A percentile compares a stretch with the other conserved stretches of the same genome.
phyloP scores from a whole-genome alignment of 2,113 vertebrate genomes.

The Gambusia holbrooki region DNA sequence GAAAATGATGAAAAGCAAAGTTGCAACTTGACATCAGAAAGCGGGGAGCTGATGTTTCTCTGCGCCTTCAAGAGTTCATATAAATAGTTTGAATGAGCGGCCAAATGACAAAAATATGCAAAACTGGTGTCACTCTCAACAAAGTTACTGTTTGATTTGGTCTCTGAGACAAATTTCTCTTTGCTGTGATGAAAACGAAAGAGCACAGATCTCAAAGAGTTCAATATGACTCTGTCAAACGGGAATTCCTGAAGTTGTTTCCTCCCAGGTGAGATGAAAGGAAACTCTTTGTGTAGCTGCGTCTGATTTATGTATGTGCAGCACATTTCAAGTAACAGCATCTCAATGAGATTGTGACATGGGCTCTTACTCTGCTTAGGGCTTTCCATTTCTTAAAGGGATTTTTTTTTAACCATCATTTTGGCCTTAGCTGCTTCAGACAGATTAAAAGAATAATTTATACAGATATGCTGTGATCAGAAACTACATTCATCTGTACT shows the following conservation, averaged over 20 bases:
- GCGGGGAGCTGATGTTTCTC: neutral
- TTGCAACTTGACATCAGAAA: neutral
- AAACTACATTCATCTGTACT: too few relatives aligned
- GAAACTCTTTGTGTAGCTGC: conserved; percentile 6
- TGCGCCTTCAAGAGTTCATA: conserved; percentile 1
- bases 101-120: conserved; percentile 4
- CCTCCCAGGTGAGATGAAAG: conserved; percentile 9
- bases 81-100: neutral
- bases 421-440: too few relatives aligned
- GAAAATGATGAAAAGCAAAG: neutral
- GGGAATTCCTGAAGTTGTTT: conserved; percentile 26
- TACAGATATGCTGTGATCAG: too few relatives aligned
- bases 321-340: neutral
- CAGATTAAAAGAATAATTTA: too few relatives aligned
- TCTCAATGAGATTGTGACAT: neutral
- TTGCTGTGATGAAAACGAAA: conserved; percentile 11
- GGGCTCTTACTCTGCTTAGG: neutral
- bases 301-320: neutral
- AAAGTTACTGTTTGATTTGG: conserved; percentile 4
- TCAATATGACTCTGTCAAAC: neutral
- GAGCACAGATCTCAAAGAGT: conserved; percentile 10
- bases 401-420: too few relatives aligned
- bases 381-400: neutral
- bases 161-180: conserved; percentile 8
- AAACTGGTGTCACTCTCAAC: neutral